A percentile compares a stretch with the other conserved stretches of the same genome.
phyloP scores from a whole-genome alignment of 1,140 invertebrate genomes.

The Meloidogyne chitwoodi region DNA sequence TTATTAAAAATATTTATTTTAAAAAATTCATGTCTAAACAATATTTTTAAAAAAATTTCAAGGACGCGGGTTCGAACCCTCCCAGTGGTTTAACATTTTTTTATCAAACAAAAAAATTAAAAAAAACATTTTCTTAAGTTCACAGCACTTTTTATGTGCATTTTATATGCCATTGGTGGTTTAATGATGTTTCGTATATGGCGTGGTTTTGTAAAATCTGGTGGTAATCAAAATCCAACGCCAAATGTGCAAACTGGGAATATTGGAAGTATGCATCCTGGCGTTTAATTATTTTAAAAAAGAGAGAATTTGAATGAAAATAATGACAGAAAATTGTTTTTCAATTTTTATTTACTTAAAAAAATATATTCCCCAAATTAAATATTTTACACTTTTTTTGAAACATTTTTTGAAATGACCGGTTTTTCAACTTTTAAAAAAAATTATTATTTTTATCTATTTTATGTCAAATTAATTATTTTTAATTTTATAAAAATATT shows the following conservation, averaged over 20 bases:
- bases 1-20: too few relatives aligned
- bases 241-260: conserved; percentile 43
- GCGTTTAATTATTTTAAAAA: conserved; percentile 16
- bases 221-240: conserved; percentile 38
- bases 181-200: conserved; percentile 50
- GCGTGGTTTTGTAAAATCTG: conserved; percentile 42
- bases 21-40: too few relatives aligned
- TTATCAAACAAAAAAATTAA: not conserved
- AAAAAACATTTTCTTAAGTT: conserved; percentile 21
- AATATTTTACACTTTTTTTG: too few relatives aligned
- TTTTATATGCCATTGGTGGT: conserved; percentile 39
- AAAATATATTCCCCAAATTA: too few relatives aligned
- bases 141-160: conserved; percentile 20
- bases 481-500: too few relatives aligned
- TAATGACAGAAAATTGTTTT: not conserved
- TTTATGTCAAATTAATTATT: too few relatives aligned
- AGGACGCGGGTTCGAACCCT: not conserved
- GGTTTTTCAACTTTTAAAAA: too few relatives aligned
- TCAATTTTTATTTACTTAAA: too few relatives aligned
- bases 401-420: too few relatives aligned
- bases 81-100: not conserved
- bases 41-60: not conserved
- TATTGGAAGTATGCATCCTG: conserved; percentile 39
- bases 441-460: too few relatives aligned
- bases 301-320: not conserved